Evolutionary conservation across 2,888 invertebrate genomes (phyloP).

Genomic region (Apoda limacodes): DNA sequence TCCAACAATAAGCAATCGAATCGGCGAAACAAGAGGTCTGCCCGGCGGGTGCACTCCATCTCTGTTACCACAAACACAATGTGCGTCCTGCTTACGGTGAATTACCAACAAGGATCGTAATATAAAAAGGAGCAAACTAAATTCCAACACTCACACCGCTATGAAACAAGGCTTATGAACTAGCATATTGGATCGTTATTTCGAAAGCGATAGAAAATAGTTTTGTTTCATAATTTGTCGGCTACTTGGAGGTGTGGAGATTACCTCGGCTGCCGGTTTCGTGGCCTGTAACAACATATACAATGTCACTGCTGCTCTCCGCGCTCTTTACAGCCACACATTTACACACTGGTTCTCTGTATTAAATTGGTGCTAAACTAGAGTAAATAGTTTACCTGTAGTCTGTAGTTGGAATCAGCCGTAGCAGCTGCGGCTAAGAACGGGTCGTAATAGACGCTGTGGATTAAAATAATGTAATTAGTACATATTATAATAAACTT

Average conservation of each 20-base stretch:
- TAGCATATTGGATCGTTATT: constrained; percentile 59
- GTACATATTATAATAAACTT: constrained; percentile 16
- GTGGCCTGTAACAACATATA: constrained; percentile 76
- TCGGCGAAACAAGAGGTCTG: no score
- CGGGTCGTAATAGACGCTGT: constrained; percentile 95
- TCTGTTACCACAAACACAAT: constrained; percentile 58
- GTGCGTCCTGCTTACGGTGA: constrained; percentile 59
- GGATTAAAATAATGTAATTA: constrained; percentile 45
- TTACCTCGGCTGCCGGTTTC: constrained; percentile 78
- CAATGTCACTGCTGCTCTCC: constrained; percentile 43
- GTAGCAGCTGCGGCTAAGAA: constrained; percentile 90
- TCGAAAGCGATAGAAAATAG: constrained; percentile 65
- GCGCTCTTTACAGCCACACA: no score
- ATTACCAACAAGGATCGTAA: constrained; percentile 50
- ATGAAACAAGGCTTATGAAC: constrained; percentile 39
- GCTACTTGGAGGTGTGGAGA: constrained; percentile 43
- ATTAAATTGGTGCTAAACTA: constrained; percentile 15
- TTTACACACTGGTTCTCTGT: no score
- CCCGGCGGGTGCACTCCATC: constrained; percentile 32
- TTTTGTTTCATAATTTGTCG: no score
- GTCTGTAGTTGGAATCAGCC: constrained; percentile 89
- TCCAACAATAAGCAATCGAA: constrained; percentile 49
- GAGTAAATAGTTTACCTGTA: constrained; percentile 93
- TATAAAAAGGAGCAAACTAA: constrained; percentile 61
- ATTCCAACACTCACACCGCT: constrained; percentile 64